Conservation (phyloP, 2,113 vertebrate genomes). For the Psammodynastes pulverulentus region DNA sequence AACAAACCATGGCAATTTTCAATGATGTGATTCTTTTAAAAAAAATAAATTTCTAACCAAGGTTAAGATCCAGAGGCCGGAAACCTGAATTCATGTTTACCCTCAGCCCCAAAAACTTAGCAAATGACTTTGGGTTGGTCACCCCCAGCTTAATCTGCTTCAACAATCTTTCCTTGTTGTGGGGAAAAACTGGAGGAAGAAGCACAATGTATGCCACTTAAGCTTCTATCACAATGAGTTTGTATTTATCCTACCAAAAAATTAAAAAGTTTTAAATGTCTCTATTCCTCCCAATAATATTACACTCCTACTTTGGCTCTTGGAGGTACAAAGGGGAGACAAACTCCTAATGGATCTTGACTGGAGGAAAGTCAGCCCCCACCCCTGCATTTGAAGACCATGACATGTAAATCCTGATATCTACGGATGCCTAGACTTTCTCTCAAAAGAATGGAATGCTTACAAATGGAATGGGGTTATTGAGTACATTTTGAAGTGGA, state of each 20-base stretch:
- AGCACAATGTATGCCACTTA: background rate
- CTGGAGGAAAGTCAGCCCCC: background rate
- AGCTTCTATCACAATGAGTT: background rate
- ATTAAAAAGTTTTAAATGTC: background rate
- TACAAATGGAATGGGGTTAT: background rate
- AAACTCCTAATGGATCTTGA: background rate
- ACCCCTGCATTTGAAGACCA: background rate
- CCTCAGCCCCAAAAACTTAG: background rate
- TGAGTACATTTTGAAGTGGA: background rate
- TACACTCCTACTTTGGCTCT: background rate
- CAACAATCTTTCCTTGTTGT: background rate
- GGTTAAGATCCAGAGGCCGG: background rate
- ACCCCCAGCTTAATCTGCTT: background rate
- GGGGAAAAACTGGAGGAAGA: background rate
- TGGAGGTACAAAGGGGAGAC: background rate
- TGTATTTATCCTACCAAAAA: background rate
- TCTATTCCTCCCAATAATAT: background rate
- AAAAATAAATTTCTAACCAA: background rate
- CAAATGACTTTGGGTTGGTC: background rate
- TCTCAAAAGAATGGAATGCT: background rate
- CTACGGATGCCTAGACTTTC: background rate
- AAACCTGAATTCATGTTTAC: background rate
- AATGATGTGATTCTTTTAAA: background rate
- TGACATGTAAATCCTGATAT: background rate
- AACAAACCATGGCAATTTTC: background rate